phyloP scores from a whole-genome alignment of 1,140 invertebrate species.

The Papilio aristodemus region DNA sequence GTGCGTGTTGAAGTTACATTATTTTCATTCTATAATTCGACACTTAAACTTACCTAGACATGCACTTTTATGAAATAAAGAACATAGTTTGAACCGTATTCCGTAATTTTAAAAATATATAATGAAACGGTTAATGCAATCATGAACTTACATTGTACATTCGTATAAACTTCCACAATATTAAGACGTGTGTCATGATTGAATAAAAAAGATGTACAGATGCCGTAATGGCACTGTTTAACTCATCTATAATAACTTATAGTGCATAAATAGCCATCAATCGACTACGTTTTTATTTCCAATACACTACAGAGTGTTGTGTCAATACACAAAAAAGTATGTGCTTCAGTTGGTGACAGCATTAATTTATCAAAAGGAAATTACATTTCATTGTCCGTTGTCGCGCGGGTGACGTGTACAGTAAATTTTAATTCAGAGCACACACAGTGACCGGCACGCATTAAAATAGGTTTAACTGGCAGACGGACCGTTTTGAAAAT shows the following conservation, averaged over 20 bases:
- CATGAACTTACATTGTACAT: too few species aligned
- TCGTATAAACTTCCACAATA: too few species aligned
- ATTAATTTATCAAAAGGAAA: constrained; percentile 61
- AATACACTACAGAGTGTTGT: constrained; percentile 3
- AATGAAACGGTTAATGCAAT: too few species aligned
- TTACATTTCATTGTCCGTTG: constrained; percentile 75
- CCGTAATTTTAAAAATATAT: too few species aligned
- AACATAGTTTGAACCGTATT: too few species aligned
- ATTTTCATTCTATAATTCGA: too few species aligned
- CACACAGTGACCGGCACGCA: constrained; percentile 72
- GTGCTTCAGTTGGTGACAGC: constrained; percentile 30
- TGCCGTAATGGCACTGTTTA: neutral
- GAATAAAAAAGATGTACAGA: too few species aligned
- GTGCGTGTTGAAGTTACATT: neutral
- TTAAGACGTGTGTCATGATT: too few species aligned
- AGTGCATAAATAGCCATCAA: neutral
- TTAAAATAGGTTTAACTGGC: constrained; percentile 79
- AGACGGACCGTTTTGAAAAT: constrained; percentile 75
- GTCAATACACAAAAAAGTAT: constrained; percentile 26
- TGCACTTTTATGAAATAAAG: too few species aligned
- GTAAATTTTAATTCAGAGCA: constrained; percentile 77
- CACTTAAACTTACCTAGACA: too few species aligned
- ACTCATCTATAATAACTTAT: neutral
- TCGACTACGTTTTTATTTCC: neutral
- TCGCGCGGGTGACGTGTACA: constrained; percentile 53